phyloP scores from a whole-genome alignment of 2,888 invertebrate species.

The Frankliniella intonsa region DNA sequence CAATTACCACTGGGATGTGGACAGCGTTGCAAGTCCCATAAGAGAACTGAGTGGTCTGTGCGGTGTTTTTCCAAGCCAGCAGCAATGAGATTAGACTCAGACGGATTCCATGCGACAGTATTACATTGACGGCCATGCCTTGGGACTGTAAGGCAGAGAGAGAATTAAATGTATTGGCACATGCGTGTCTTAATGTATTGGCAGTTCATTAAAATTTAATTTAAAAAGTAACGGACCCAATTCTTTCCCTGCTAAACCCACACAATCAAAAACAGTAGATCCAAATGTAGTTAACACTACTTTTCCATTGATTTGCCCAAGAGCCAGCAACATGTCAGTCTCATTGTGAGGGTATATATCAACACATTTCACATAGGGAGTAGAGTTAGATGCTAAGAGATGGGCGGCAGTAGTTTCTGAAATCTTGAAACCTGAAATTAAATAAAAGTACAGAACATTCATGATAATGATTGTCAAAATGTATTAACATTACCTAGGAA shows the following conservation, averaged over 20 bases:
- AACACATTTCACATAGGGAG: conserved; percentile 76
- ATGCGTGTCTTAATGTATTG: too few species aligned
- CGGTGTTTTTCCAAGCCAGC: conserved; percentile 86
- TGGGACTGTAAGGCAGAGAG: conserved; percentile 57
- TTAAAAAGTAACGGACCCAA: conserved; percentile 55
- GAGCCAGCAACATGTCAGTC: conserved; percentile 71
- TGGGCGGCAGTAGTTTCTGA: conserved; percentile 66
- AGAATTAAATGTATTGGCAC: not conserved
- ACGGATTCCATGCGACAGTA: conserved; percentile 80
- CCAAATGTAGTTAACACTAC: conserved; percentile 75
- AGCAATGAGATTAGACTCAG: conserved; percentile 74
- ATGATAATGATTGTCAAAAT: conserved; percentile 28
- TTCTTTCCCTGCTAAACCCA: conserved; percentile 68
- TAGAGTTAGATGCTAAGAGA: conserved; percentile 66
- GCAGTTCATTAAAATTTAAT: not conserved
- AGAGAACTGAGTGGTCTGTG: conserved; percentile 78
- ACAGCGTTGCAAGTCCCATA: conserved; percentile 76
- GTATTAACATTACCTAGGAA: conserved; percentile 35
- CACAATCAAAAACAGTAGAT: conserved; percentile 61
- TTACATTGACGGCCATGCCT: conserved; percentile 81
- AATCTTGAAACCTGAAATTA: conserved; percentile 58
- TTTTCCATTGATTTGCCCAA: conserved; percentile 86
- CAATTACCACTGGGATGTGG: conserved; percentile 43
- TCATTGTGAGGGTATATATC: conserved; percentile 77
- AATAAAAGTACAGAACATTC: conserved; percentile 31